These are phyloP conservation scores for Aleiodes testaceus DNA, from an alignment of 2,888 invertebrate species.

Conservation along the genomic window DNA sequence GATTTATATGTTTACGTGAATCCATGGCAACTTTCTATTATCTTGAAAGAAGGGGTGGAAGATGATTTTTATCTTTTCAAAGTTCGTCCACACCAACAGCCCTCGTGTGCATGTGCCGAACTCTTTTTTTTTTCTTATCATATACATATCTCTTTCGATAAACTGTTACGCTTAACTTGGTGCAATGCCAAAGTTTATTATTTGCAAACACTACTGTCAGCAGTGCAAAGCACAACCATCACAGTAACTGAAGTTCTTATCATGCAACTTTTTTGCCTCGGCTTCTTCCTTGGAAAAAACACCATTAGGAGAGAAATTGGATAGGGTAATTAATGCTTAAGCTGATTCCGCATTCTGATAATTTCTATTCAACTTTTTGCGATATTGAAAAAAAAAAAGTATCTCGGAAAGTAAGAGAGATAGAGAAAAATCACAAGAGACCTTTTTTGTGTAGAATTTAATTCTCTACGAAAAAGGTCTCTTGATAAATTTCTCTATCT, in stretches of 20 bases:
- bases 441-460: too few species aligned
- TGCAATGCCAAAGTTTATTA: neutral
- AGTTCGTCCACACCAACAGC: neutral
- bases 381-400: too few species aligned
- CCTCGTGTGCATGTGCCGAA: neutral
- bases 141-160: neutral
- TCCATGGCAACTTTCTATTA: slow-evolving; percentile 1
- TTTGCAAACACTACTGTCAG: too few species aligned
- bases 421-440: too few species aligned
- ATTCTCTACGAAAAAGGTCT: too few species aligned
- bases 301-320: neutral
- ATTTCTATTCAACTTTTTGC: neutral
- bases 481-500: too few species aligned
- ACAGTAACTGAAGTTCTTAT: too few species aligned
- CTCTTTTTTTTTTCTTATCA: neutral
- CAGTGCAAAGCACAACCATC: too few species aligned
- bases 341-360: neutral
- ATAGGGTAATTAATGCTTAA: neutral
- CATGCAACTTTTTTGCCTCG: neutral
- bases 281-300: neutral
- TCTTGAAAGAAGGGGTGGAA: neutral
- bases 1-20: slow-evolving; percentile 4
- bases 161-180: slow-evolving; percentile 4
- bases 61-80: neutral
- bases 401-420: too few species aligned